A percentile compares a stretch with the other conserved stretches of the same genome.
Evolutionary conservation across 2,113 vertebrate species (phyloP).

Genomic region (Mungos mungo): DNA sequence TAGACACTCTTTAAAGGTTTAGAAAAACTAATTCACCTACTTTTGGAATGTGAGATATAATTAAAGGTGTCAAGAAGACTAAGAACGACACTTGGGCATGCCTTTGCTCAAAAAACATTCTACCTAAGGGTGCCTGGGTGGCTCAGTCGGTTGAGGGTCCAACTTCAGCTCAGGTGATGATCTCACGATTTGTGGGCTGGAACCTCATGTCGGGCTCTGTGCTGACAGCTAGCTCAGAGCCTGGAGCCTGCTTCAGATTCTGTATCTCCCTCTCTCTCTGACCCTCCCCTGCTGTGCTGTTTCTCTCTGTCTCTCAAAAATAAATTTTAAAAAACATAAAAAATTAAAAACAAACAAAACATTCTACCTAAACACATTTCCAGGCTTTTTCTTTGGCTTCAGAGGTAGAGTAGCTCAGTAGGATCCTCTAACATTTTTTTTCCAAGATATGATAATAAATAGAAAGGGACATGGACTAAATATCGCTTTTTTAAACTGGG

Average conservation of each 20-base stretch:
- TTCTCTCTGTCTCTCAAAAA: too few species aligned
- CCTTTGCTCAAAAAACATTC: not conserved
- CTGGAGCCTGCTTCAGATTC: too few species aligned
- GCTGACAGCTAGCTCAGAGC: too few species aligned
- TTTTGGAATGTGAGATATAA: not conserved
- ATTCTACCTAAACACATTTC: not conserved
- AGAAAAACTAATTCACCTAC: not conserved
- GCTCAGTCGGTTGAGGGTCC: too few species aligned
- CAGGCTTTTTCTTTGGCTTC: not conserved
- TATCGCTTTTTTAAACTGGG: not conserved
- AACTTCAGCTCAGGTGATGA: too few species aligned
- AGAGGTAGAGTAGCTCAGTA: not conserved
- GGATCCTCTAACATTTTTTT: not conserved
- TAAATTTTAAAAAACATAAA: too few species aligned
- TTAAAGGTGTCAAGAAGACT: not conserved
- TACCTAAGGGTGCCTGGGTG: not conserved
- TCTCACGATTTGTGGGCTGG: too few species aligned
- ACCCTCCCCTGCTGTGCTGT: too few species aligned
- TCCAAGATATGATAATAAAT: not conserved
- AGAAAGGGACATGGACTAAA: not conserved
- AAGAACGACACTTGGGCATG: not conserved
- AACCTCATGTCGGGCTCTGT: too few species aligned
- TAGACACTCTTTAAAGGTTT: not conserved
- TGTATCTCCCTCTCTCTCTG: too few species aligned
- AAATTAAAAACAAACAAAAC: not conserved